Evolutionary conservation across 2,113 vertebrate genomes (phyloP).

Genomic region (Oncorhynchus tshawytscha): DNA sequence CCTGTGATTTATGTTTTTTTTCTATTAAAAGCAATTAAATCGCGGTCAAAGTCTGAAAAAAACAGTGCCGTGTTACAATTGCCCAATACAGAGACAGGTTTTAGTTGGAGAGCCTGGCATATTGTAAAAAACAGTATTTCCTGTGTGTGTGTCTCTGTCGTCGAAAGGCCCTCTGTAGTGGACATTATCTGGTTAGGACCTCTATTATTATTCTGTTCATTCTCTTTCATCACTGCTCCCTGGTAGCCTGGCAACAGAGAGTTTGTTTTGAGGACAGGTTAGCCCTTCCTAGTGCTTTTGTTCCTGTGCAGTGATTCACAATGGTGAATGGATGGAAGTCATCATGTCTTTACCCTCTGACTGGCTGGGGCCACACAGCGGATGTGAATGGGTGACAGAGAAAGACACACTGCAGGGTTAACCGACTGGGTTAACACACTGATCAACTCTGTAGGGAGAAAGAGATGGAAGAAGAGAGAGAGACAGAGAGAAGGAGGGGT

Average conservation of each 20-base stretch:
- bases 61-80: too few species aligned
- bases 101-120: too few species aligned
- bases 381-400: conserved; percentile 15
- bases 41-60: too few species aligned
- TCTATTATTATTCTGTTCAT: conserved; percentile 52
- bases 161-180: too few species aligned
- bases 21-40: too few species aligned
- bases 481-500: not conserved
- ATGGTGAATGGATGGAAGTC: conserved; percentile 2
- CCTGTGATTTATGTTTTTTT: too few species aligned
- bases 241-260: not conserved
- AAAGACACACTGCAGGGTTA: not conserved
- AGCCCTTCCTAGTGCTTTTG: conserved; percentile 8
- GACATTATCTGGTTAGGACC: conserved; percentile 36
- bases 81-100: too few species aligned
- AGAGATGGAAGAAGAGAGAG: conserved; percentile 2
- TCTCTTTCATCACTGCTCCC: not conserved
- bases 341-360: conserved; percentile 43
- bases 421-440: not conserved
- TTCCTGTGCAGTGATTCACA: conserved; percentile 22
- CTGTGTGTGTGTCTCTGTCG: too few species aligned
- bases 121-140: too few species aligned
- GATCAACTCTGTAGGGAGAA: conserved; percentile 5
- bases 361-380: conserved; percentile 46
- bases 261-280: not conserved